These are phyloP conservation scores for Sebastes steindachneri DNA, from an alignment of 2,797 vertebrate genomes.

Conservation along the genomic window DNA sequence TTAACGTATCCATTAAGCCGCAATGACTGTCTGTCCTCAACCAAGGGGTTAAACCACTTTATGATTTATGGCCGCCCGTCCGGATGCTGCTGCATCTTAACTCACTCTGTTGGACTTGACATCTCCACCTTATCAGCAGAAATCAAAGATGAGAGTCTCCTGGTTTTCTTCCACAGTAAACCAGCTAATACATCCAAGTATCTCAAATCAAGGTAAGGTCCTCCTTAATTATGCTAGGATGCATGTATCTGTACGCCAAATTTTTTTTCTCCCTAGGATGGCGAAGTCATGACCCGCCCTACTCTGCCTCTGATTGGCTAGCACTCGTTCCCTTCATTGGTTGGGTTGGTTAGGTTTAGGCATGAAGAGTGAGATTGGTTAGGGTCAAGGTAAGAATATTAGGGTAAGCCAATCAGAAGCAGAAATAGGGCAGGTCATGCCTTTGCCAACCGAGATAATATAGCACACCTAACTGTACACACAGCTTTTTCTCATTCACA, in stretches of 20 bases:
- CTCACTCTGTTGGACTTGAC: not conserved
- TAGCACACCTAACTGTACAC: accelerated
- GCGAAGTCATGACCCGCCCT: not conserved
- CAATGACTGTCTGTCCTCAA: not conserved
- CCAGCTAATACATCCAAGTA: not conserved
- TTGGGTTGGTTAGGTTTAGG: no score
- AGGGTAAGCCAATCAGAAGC: no score
- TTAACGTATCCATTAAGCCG: no score
- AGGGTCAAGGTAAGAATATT: no score
- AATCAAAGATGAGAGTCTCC: not conserved
- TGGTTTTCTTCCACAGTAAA: not conserved
- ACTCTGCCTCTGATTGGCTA: no score
- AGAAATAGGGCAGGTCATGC: no score
- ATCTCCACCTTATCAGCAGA: not conserved
- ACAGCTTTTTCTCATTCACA: no score
- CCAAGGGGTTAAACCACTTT: not conserved
- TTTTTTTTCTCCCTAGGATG: not conserved
- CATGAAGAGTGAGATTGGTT: no score
- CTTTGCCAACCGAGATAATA: no score
- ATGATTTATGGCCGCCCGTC: not conserved
- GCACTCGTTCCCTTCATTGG: no score
- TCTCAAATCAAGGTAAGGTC: not conserved
- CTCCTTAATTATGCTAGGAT: no score
- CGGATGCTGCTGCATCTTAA: not conserved
- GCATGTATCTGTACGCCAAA: not conserved